Conservation (phyloP, 2,888 invertebrate species). For the Plagodis pulveraria region DNA sequence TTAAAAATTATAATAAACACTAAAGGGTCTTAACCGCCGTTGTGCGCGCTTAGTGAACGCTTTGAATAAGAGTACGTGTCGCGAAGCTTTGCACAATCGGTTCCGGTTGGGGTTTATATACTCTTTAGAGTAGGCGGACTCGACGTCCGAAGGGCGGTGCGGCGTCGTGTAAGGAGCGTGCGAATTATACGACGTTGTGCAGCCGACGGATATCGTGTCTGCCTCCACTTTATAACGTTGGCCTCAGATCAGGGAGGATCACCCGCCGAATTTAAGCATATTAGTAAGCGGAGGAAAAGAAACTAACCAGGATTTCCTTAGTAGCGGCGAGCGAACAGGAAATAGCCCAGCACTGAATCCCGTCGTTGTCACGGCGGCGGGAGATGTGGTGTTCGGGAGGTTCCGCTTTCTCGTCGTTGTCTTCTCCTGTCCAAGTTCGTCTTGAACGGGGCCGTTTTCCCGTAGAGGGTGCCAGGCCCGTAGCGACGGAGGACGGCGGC, state of each 20-base stretch:
- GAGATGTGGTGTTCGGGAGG: slow-evolving; percentile 85
- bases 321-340: slow-evolving; percentile 77
- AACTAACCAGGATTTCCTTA: slow-evolving; percentile 74
- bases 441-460: slow-evolving; percentile 78
- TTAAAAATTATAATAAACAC: no score
- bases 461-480: slow-evolving; percentile 83
- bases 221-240: no score
- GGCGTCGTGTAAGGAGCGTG: no score
- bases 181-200: no score
- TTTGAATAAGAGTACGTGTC: no score
- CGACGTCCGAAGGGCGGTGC: no score
- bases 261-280: slow-evolving; percentile 87
- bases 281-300: slow-evolving; percentile 89
- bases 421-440: slow-evolving; percentile 51
- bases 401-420: slow-evolving; percentile 54
- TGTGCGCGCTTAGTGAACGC: no score
- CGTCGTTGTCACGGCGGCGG: slow-evolving; percentile 57
- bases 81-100: no score
- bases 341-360: slow-evolving; percentile 86
- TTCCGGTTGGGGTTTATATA: no score
- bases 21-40: no score
- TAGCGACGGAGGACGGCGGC: slow-evolving; percentile 60
- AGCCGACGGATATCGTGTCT: no score
- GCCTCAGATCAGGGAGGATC: slow-evolving; percentile 73
- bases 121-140: no score